Conservation (phyloP, 92 coral and sea anemone genomes). For the Porites divaricata region DNA sequence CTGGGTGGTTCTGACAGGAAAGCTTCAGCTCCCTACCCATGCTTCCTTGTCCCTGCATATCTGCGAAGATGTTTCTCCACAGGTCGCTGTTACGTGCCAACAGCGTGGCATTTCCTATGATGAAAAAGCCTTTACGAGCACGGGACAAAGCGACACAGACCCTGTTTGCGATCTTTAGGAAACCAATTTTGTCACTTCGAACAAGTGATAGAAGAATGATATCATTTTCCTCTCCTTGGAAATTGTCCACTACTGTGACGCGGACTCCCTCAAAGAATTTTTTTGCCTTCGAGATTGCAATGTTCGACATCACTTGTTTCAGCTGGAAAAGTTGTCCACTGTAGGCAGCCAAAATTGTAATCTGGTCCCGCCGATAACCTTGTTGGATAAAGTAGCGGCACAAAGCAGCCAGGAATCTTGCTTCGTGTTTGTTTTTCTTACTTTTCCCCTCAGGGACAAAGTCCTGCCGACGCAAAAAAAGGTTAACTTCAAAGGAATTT, state of each 20-base stretch:
- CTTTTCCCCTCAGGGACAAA: constrained; percentile 83
- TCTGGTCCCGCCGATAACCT: constrained; percentile 77
- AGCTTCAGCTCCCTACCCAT: constrained; percentile 66
- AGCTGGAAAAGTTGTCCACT: constrained; percentile 85
- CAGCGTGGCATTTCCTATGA: constrained; percentile 73
- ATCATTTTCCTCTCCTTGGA: constrained; percentile 88
- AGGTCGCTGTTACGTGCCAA: constrained; percentile 66
- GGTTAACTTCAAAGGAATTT: background rate
- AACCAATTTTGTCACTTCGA: constrained; percentile 80
- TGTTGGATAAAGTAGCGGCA: constrained; percentile 89
- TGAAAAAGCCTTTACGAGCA: constrained; percentile 78
- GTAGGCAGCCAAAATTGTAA: constrained; percentile 89
- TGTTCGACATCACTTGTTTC: constrained; percentile 71
- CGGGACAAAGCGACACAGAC: constrained; percentile 90
- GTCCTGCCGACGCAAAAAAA: constrained; percentile 46
- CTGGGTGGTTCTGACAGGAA: constrained; percentile 90
- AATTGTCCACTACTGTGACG: constrained; percentile 90
- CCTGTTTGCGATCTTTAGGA: constrained; percentile 74
- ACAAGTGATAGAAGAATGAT: constrained; percentile 83
- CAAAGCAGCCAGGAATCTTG: constrained; percentile 78
- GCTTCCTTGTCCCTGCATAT: constrained; percentile 65
- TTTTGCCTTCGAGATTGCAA: background rate
- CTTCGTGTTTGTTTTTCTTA: constrained; percentile 86
- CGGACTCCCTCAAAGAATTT: constrained; percentile 77
- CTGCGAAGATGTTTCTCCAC: constrained; percentile 76